These are phyloP conservation scores for Parapristionchus giblindavisi DNA, from an alignment of 2,888 invertebrate genomes.

Conservation along the genomic window DNA sequence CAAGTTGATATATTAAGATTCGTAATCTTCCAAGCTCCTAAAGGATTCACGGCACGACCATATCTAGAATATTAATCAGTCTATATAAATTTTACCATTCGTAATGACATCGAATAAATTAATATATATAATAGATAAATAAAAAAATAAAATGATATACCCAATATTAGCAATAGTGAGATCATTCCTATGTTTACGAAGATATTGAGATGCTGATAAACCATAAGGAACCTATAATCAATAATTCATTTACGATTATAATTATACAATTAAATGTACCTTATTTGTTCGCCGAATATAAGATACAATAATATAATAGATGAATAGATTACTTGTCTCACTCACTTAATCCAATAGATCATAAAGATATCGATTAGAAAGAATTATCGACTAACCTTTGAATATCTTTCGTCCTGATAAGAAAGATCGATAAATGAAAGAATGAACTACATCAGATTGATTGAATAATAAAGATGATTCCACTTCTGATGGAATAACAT, in stretches of 20 bases:
- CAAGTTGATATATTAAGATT: conserved; percentile 46
- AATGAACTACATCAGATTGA: conserved; percentile 48
- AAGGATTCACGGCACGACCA: conserved; percentile 52
- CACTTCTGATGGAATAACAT: not conserved
- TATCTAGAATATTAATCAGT: conserved; percentile 45
- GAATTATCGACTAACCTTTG: conserved; percentile 44
- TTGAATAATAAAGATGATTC: conserved; percentile 28
- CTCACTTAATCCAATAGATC: conserved; percentile 5
- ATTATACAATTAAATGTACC: not conserved
- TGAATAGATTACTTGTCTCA: conserved; percentile 44
- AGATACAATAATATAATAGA: conserved; percentile 53
- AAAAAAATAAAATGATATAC: not conserved
- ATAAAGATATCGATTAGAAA: not conserved
- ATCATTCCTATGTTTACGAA: not conserved
- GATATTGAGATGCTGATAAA: conserved; percentile 9
- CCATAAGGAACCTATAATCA: conserved; percentile 23
- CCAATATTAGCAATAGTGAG: conserved; percentile 31
- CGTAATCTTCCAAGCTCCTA: conserved; percentile 54
- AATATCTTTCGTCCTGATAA: conserved; percentile 51
- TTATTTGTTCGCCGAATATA: conserved; percentile 43
- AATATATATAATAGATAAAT: not conserved
- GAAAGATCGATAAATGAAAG: conserved; percentile 49
- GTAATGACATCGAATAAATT: not conserved
- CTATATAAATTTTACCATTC: not conserved
- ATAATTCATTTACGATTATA: not conserved